Evolutionary conservation across 2,113 vertebrate genomes (phyloP).

Genomic region (Brachyhypopomus occidentalis): DNA sequence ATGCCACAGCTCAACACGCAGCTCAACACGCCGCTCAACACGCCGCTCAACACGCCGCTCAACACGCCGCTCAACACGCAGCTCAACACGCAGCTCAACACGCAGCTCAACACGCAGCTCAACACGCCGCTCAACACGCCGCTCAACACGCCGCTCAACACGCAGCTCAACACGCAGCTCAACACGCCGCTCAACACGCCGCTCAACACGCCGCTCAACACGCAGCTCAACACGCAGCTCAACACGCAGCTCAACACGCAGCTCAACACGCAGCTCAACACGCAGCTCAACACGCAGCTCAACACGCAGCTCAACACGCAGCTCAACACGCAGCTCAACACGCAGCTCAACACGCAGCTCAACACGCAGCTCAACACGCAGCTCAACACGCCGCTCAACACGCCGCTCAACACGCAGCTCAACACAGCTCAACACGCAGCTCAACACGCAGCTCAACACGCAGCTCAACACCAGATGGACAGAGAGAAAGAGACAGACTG

Average conservation of each 20-base stretch:
- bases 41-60: background rate
- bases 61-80: conserved; percentile 18
- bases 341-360: conserved; percentile 42
- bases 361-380: conserved; percentile 46
- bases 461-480: conserved; percentile 37
- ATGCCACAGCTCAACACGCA: conserved; percentile 47
- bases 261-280: conserved; percentile 48
- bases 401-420: too few relatives aligned
- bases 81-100: conserved; percentile 5
- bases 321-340: conserved; percentile 46
- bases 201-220: too few relatives aligned
- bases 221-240: background rate
- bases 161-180: background rate
- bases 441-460: background rate
- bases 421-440: conserved; percentile 47
- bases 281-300: conserved; percentile 37
- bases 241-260: background rate
- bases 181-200: too few relatives aligned
- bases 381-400: conserved; percentile 42
- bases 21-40: conserved; percentile 37
- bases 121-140: conserved; percentile 22
- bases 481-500: conserved; percentile 3
- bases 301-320: conserved; percentile 46
- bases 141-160: too few relatives aligned
- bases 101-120: background rate